Evolutionary conservation across 2,888 invertebrate species (phyloP), one percentile per base, ranked within the genome.

Genomic region (Lithophane semibrunnea): DNA sequence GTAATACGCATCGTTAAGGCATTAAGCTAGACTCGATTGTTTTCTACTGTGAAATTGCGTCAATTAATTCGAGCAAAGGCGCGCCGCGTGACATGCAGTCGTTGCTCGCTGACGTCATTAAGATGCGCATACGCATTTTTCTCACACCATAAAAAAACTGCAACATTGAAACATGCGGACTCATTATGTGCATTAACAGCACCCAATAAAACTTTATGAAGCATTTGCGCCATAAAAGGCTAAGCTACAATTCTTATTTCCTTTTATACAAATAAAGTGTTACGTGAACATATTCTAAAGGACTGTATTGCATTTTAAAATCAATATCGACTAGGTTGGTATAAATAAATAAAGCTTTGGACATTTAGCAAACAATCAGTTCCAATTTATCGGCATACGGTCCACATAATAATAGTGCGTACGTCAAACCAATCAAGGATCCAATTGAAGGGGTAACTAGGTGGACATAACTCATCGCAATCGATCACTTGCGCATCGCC

Each of bases 401-500:
- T 91, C 91, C 91, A 91, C 91, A 93, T 93, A 93, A 94, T 94
- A 94, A 94, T 94, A 92, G 93, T 92, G 93, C 92, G 94, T 92
- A 95, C 94, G 94, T 96, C 95, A 93, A 94, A 94, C 94, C 96
- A 96, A 96, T 96, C 96, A 95, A 93, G 94, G 92, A 93, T 91
- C 93, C 96, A 96, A 96, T 96, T 96, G 96, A 95, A 95, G 94
- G 95, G 95, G 95, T 96, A 96, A 96, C 95, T 95, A 95, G 94
- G 94, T 95, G 95, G 95, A 95, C 95, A 93, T 94, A 95, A 94
- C 93, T 94, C 93, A 93, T 92, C 91, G 92, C 93, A 91, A 95
- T 95, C 95, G 94, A 96, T 96, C 96, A 95, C 92, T 93, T 91
- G 92, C 92, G 91, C 92, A 91, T 93, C 92, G 92, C 88, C 91